Percentiles rank a stretch among this genome's conserved stretches.
Conservation (phyloP, 2,888 invertebrate species). For the Palloptera scutellata region DNA sequence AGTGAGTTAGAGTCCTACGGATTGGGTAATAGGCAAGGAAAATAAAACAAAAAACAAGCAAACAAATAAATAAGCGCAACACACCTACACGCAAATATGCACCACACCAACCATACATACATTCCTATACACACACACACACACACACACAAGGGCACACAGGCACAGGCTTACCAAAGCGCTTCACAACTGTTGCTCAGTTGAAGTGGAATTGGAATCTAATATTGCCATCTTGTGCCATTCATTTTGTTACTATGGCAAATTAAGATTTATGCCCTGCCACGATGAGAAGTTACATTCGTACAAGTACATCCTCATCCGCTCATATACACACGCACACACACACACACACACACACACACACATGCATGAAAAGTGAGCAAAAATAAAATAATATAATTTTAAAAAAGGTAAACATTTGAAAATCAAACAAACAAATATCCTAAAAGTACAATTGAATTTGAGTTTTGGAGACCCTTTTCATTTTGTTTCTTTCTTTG, state of each 20-base stretch:
- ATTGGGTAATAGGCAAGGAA: too few relatives aligned
- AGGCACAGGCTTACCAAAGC: neutral
- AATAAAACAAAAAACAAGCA: too few relatives aligned
- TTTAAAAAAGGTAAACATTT: conserved; percentile 30
- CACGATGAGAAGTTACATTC: neutral
- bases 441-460: conserved; percentile 1
- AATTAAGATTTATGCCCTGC: conserved; percentile 36
- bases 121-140: neutral
- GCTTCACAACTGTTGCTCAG: conserved; percentile 1
- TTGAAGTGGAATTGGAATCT: conserved; percentile 9
- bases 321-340: neutral
- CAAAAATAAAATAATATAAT: conserved; percentile 18
- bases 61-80: too few relatives aligned
- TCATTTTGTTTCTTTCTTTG: neutral
- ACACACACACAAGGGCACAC: too few relatives aligned
- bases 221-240: neutral
- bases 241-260: conserved; percentile 32
- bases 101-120: neutral
- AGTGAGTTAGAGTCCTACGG: too few relatives aligned
- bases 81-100: neutral
- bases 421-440: conserved; percentile 10
- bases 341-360: neutral
- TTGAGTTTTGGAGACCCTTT: neutral
- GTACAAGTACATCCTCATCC: neutral
- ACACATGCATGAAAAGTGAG: neutral